These are phyloP conservation scores for Spodoptera litura DNA, from an alignment of 1,140 invertebrate genomes.

Conservation along the genomic window DNA sequence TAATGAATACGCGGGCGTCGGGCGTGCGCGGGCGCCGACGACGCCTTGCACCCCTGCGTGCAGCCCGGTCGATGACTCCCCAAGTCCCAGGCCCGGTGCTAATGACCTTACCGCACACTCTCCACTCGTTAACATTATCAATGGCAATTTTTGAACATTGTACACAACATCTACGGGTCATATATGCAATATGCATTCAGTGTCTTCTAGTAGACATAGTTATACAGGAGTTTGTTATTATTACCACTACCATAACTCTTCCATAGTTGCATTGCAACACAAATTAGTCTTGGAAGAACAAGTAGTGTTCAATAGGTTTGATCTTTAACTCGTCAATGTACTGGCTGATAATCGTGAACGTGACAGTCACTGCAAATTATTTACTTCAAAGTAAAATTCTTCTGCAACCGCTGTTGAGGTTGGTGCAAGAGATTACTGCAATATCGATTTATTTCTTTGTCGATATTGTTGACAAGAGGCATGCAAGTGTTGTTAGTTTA, in stretches of 20 bases:
- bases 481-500: slow-evolving; percentile 50
- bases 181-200: too few species aligned
- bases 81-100: slow-evolving; percentile 65
- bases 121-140: slow-evolving; percentile 66
- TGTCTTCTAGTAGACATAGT: too few species aligned
- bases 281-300: too few species aligned
- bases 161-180: background rate
- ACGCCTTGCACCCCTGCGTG: slow-evolving; percentile 61
- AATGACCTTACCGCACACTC: slow-evolving; percentile 72
- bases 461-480: slow-evolving; percentile 42
- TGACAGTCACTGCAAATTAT: background rate
- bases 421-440: slow-evolving; percentile 33
- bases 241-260: too few species aligned
- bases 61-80: slow-evolving; percentile 77
- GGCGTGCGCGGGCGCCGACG: slow-evolving; percentile 53
- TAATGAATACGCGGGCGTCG: slow-evolving; percentile 48
- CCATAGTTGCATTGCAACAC: too few species aligned
- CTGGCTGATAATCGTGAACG: background rate
- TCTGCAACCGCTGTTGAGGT: background rate
- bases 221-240: too few species aligned
- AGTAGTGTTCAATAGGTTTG: background rate
- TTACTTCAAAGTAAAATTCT: background rate
- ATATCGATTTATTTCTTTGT: slow-evolving; percentile 37
- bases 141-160: slow-evolving; percentile 57
- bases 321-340: background rate